These are phyloP conservation scores for Panthera leo DNA, from an alignment of 2,113 vertebrate species.

Conservation along the genomic window DNA sequence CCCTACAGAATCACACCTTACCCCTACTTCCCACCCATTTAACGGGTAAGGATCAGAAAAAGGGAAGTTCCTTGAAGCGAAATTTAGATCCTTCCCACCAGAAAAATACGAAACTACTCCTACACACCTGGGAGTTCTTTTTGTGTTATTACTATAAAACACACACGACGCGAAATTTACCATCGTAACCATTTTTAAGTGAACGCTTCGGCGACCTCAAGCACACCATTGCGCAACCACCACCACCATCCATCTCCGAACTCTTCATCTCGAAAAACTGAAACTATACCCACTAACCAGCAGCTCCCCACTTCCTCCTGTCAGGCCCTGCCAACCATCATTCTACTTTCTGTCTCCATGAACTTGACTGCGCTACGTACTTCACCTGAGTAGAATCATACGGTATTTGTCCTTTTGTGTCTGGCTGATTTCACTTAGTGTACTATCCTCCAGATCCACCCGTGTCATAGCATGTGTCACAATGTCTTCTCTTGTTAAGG, in stretches of 20 bases:
- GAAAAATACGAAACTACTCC: neutral
- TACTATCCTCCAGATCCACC: neutral
- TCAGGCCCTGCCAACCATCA: neutral
- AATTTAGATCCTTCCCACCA: neutral
- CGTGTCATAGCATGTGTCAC: neutral
- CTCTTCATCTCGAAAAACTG: neutral
- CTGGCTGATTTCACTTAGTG: neutral
- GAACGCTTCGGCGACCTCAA: neutral
- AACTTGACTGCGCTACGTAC: neutral
- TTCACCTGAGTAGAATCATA: neutral
- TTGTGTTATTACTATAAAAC: neutral
- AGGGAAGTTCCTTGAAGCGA: neutral
- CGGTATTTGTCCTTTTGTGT: neutral
- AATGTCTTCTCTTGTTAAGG: neutral
- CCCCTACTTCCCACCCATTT: no score
- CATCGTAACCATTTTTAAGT: neutral
- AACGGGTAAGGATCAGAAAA: neutral
- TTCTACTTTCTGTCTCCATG: neutral
- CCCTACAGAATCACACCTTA: neutral
- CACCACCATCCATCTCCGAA: neutral
- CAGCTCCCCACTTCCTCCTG: rapidly evolving
- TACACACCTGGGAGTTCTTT: neutral
- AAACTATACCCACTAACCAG: neutral
- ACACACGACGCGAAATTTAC: neutral
- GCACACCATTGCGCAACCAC: neutral